Percentiles rank a stretch among this genome's conserved stretches.
These are phyloP conservation scores for Mareca strepera DNA, from an alignment of 2,797 vertebrate genomes.

Conservation along the genomic window DNA sequence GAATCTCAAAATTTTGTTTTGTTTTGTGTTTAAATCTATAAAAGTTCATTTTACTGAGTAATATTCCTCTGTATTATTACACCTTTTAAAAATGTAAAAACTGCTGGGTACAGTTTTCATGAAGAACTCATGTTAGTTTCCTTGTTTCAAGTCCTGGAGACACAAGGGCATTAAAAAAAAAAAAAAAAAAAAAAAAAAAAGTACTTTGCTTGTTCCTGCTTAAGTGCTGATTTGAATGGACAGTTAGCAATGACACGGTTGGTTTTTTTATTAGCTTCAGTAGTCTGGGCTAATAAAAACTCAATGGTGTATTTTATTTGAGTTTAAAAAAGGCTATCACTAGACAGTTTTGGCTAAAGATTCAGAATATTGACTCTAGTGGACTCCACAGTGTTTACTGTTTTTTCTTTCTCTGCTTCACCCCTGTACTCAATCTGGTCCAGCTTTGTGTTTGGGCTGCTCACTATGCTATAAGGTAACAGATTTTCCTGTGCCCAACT, in stretches of 20 bases:
- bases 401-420: neutral
- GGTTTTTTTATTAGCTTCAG: neutral
- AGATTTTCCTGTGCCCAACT: neutral
- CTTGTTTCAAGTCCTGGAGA: neutral
- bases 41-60: neutral
- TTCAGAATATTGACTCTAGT: neutral
- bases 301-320: neutral
- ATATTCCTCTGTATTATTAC: neutral
- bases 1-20: neutral
- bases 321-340: neutral
- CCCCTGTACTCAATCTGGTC: neutral
- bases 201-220: neutral
- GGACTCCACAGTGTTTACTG: neutral
- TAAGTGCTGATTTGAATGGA: neutral
- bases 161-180: neutral
- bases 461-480: neutral
- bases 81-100: neutral
- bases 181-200: neutral
- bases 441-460: neutral
- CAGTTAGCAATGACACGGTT: fast-evolving
- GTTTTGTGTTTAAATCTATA: neutral
- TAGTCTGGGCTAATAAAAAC: neutral
- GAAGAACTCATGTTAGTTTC: neutral
- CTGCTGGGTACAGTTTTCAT: fast-evolving
- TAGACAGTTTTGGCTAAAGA: neutral